A percentile compares a stretch with the other conserved stretches of the same genome.
Evolutionary conservation across 2,888 invertebrate species (phyloP).

Genomic region (Xanthia icteritia): DNA sequence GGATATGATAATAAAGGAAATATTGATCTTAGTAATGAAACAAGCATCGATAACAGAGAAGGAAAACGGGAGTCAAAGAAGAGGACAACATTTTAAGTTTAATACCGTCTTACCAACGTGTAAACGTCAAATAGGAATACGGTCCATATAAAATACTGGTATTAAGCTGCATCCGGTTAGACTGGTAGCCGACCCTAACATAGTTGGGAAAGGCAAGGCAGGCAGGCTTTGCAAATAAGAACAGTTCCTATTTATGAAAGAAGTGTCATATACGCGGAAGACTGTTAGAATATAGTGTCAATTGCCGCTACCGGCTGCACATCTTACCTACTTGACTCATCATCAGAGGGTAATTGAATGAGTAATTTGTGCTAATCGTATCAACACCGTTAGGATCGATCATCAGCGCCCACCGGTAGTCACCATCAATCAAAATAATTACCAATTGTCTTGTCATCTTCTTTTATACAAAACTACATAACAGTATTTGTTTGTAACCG

Average conservation of each 20-base stretch:
- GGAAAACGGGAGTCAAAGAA: not conserved
- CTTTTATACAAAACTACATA: conserved; percentile 60
- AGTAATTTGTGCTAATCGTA: conserved; percentile 65
- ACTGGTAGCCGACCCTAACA: too few species aligned
- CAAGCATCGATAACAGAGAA: not conserved
- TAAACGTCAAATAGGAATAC: too few species aligned
- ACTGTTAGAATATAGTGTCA: conserved; percentile 20
- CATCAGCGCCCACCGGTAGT: conserved; percentile 71
- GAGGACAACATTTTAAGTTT: not conserved
- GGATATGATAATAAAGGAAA: conserved; percentile 31
- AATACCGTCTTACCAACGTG: too few species aligned
- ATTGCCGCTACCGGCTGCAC: conserved; percentile 33
- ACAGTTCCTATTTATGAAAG: not conserved
- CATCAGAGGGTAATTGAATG: conserved; percentile 56
- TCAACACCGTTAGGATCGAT: conserved; percentile 72
- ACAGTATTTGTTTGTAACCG: conserved; percentile 60
- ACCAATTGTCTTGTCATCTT: conserved; percentile 80
- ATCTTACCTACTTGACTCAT: conserved; percentile 47
- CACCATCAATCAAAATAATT: conserved; percentile 84
- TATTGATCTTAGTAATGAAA: conserved; percentile 8
- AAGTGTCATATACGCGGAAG: not conserved
- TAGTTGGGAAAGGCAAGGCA: too few species aligned
- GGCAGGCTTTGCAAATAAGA: not conserved
- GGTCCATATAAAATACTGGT: too few species aligned
- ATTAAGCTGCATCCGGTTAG: too few species aligned